phyloP scores from a whole-genome alignment of 2,888 invertebrate species.

The Mesodorylaimus sp. region DNA sequence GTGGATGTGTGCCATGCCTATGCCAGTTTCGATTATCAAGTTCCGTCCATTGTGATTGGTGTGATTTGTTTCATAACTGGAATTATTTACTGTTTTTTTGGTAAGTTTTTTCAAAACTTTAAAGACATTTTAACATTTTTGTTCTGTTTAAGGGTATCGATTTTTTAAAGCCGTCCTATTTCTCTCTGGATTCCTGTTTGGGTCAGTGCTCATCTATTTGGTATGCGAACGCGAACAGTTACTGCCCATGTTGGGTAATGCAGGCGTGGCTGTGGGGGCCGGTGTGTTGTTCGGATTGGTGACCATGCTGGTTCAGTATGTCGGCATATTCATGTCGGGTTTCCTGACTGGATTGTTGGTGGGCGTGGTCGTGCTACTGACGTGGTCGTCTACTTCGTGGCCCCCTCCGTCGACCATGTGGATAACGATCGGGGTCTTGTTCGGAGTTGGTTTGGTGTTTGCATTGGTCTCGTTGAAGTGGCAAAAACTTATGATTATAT shows the following conservation, averaged over 20 bases:
- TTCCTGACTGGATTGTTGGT: conserved; percentile 50
- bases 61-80: conserved; percentile 58
- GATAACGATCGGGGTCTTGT: conserved; percentile 49
- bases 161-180: conserved; percentile 74
- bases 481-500: conserved; percentile 53
- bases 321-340: conserved; percentile 60
- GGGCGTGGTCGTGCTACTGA: conserved; percentile 27
- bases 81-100: conserved; percentile 60
- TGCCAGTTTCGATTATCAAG: too few relatives aligned
- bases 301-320: conserved; percentile 61
- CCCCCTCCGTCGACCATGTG: conserved; percentile 48
- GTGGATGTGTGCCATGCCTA: too few relatives aligned
- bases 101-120: conserved; percentile 38
- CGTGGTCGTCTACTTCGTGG: conserved; percentile 26
- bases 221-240: conserved; percentile 61
- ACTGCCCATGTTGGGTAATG: conserved; percentile 35
- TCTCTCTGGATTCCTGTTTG: conserved; percentile 66
- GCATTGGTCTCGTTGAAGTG: conserved; percentile 54
- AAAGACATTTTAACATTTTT: conserved; percentile 6
- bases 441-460: conserved; percentile 48
- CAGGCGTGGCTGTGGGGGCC: conserved; percentile 51
- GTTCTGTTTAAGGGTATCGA: conserved; percentile 54
- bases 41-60: too few relatives aligned
- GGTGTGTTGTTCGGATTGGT: conserved; percentile 57
- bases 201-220: conserved; percentile 56